phyloP scores from a whole-genome alignment of 1,140 invertebrate species.

The Cydia strobilella region DNA sequence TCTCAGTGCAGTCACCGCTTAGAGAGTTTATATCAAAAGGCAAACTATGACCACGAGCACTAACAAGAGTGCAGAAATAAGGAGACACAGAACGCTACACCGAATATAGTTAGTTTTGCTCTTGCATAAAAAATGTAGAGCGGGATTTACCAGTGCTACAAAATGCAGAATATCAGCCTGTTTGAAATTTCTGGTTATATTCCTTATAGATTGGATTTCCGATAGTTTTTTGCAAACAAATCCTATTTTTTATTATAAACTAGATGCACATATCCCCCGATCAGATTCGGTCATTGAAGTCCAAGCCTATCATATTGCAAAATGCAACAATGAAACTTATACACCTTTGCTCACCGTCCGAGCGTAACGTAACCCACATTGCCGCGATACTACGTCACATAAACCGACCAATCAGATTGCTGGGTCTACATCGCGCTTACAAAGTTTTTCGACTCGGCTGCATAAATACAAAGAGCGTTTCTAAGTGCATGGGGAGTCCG shows the following conservation, averaged over 20 bases:
- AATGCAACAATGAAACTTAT: slow-evolving; percentile 34
- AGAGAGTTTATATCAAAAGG: too few species aligned
- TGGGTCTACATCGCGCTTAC: slow-evolving; percentile 49
- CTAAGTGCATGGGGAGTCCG: slow-evolving; percentile 45
- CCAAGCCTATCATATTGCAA: background rate
- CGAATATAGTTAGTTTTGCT: too few species aligned
- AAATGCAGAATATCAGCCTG: too few species aligned
- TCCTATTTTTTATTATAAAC: background rate
- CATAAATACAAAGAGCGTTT: slow-evolving; percentile 45
- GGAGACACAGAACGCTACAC: too few species aligned
- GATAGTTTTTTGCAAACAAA: too few species aligned
- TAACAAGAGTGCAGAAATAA: too few species aligned
- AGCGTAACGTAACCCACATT: background rate
- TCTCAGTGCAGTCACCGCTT: too few species aligned
- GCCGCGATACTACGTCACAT: slow-evolving; percentile 36
- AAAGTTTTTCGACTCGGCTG: slow-evolving; percentile 40
- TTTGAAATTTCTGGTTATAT: too few species aligned
- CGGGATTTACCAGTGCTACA: too few species aligned
- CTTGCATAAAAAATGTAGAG: too few species aligned
- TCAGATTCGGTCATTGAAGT: background rate
- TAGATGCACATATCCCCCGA: background rate
- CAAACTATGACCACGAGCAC: too few species aligned
- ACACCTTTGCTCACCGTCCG: slow-evolving; percentile 21
- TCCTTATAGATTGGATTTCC: too few species aligned
- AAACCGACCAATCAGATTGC: slow-evolving; percentile 46